Base-by-base conservation (phyloP, 2,113 vertebrate genomes). In the Stomatorhinus ivindoensis region DNA sequence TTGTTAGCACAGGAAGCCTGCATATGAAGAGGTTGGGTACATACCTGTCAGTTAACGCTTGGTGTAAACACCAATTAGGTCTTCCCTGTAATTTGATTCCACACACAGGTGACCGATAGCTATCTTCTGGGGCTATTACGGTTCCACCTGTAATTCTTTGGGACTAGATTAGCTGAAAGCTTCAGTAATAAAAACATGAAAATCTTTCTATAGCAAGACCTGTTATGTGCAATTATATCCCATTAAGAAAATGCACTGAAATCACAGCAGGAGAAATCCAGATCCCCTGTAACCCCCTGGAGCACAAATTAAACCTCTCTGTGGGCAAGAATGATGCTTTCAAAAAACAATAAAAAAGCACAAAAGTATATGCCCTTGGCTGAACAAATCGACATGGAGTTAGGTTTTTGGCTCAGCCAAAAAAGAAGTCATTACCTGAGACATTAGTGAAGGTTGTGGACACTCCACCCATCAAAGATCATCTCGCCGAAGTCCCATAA, bases 361-460 rank as follows among this genome's bases (percentile, higher is more conserved):
- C 31, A 80, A 92, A 93, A 89, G 91, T 92, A 90, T 92, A 53
- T 82, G 46, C 50, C 47, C 73, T 31, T 42, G 76, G 24, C 95
- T 94, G 93, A 93, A 92, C 90, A 91, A 89, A 90, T 94, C 94
- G 94, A 93, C 92, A 93, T 93, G 94, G 92, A 92, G 93, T 94
- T 93, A 92, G 88, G 73, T 91, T n/a, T 31, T 85, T 90, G 89
- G 90, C 88, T 93, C 92, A 92, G 92, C 91, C 91, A 92, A 91
- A 94, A 91, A 91, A 92, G 83, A 92, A 93, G 91, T 94, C 92
- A 95, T 95, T 95, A 95, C 90, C 94, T 92, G 93, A 93, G 94
- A 94, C 93, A 93, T 94, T 93, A 91, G 92, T 89, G 92, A 87
- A 48, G 89, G 87, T 91, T 90, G 91, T 88, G 88, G 92, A 94